Conservation (phyloP, 2,888 invertebrate species). For the Scotopteryx bipunctaria region DNA sequence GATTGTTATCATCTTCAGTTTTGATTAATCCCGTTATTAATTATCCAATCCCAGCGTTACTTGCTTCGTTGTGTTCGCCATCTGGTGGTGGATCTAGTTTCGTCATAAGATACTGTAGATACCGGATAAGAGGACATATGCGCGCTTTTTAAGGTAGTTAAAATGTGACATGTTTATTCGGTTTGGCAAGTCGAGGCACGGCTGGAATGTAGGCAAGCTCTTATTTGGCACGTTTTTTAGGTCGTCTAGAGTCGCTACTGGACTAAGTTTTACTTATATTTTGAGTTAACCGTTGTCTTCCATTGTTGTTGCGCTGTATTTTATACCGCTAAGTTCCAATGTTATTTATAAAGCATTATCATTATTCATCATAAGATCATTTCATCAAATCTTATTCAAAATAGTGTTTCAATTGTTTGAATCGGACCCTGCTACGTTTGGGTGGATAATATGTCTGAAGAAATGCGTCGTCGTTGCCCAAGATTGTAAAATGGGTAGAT, state of each 20-base stretch:
- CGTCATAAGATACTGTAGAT: conserved; percentile 47
- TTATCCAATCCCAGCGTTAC: conserved; percentile 26
- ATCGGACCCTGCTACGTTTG: neutral
- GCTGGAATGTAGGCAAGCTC: conserved; percentile 55
- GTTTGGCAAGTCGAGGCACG: conserved; percentile 52
- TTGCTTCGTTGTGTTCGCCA: conserved; percentile 31
- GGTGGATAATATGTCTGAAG: neutral
- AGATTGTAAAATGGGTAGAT: conserved; percentile 9
- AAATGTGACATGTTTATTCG: conserved; percentile 49
- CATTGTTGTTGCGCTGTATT: conserved; percentile 12
- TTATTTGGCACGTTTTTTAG: conserved; percentile 51
- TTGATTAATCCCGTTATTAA: conserved; percentile 35
- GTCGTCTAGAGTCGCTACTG: conserved; percentile 25
- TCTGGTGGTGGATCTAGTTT: conserved; percentile 56
- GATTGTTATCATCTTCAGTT: conserved; percentile 37
- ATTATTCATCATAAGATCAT: neutral
- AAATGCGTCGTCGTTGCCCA: conserved; percentile 12
- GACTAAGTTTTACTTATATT: conserved; percentile 17
- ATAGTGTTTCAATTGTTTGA: neutral
- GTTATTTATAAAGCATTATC: neutral
- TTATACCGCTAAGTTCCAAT: neutral
- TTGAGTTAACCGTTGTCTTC: conserved; percentile 15
- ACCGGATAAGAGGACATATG: conserved; percentile 62
- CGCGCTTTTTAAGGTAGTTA: conserved; percentile 57
- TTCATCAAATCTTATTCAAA: too few relatives aligned